Evolutionary conservation across 1,140 invertebrate genomes (phyloP).

Genomic region (Pseudomyrmex pallidus): DNA sequence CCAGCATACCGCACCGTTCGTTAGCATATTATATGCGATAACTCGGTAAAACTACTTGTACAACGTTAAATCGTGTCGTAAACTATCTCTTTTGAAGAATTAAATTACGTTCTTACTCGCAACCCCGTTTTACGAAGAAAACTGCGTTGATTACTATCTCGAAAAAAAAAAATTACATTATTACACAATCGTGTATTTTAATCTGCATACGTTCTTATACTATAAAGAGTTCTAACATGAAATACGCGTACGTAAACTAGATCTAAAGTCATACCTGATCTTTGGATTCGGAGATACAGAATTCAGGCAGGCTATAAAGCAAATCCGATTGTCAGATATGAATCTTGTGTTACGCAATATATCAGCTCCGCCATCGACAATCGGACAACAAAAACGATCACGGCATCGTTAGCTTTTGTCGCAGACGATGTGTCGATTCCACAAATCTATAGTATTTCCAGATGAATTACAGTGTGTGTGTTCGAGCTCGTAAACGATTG

Average conservation of each 20-base stretch:
- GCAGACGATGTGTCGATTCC: slow-evolving; percentile 30
- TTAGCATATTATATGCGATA: slow-evolving; percentile 30
- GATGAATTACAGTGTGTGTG: not conserved
- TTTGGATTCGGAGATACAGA: not conserved
- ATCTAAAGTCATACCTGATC: not conserved
- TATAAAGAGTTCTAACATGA: no score
- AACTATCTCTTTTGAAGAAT: no score
- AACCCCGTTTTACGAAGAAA: not conserved
- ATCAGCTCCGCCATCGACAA: not conserved
- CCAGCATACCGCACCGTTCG: slow-evolving; percentile 35
- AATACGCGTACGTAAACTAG: not conserved
- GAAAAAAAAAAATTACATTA: not conserved
- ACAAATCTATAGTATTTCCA: not conserved
- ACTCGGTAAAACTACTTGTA: not conserved
- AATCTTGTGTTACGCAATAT: not conserved
- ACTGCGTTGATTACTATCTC: not conserved
- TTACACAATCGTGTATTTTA: not conserved
- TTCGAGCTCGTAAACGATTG: not conserved
- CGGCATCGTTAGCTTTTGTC: not conserved
- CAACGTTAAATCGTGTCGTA: not conserved
- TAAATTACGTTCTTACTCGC: no score
- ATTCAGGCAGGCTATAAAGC: not conserved
- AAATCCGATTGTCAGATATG: not conserved
- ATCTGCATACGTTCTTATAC: not conserved
- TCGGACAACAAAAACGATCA: slow-evolving; percentile 2